Evolutionary conservation across 1,140 invertebrate species (phyloP).

Genomic region (Drosophila sp.): DNA sequence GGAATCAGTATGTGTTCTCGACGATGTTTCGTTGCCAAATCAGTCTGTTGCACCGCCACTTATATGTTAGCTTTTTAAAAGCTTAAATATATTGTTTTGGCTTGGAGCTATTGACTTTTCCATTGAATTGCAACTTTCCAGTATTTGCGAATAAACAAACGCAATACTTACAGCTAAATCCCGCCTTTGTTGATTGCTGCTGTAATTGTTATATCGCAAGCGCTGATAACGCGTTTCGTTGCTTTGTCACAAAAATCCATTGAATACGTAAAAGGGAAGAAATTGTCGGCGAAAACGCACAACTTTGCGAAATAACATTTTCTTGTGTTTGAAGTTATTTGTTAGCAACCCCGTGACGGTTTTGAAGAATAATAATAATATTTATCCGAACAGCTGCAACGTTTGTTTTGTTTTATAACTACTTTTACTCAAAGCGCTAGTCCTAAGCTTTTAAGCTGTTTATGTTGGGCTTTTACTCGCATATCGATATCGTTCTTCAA

Average conservation of each 20-base stretch:
- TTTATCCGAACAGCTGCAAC: not conserved
- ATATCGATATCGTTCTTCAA: too few species aligned
- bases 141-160: not conserved
- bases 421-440: not conserved
- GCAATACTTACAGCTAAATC: constrained; percentile 58
- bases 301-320: constrained; percentile 73
- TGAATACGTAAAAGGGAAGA: constrained; percentile 74
- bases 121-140: constrained; percentile 1
- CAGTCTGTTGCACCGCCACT: not conserved
- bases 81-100: constrained; percentile 21
- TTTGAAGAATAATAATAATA: not conserved
- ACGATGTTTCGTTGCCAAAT: too few species aligned
- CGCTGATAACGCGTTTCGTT: constrained; percentile 73
- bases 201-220: constrained; percentile 69
- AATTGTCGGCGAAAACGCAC: constrained; percentile 65
- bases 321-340: constrained; percentile 8
- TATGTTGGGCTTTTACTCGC: not conserved
- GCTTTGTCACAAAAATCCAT: constrained; percentile 77
- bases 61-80: constrained; percentile 32
- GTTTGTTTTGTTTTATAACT: constrained; percentile 45
- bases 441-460: constrained; percentile 24
- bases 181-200: constrained; percentile 47
- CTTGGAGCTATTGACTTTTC: constrained; percentile 23
- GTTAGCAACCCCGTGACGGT: constrained; percentile 10
- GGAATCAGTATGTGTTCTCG: too few species aligned